Conservation (phyloP, 2,888 invertebrate genomes). For the Ernsta delagoae region DNA sequence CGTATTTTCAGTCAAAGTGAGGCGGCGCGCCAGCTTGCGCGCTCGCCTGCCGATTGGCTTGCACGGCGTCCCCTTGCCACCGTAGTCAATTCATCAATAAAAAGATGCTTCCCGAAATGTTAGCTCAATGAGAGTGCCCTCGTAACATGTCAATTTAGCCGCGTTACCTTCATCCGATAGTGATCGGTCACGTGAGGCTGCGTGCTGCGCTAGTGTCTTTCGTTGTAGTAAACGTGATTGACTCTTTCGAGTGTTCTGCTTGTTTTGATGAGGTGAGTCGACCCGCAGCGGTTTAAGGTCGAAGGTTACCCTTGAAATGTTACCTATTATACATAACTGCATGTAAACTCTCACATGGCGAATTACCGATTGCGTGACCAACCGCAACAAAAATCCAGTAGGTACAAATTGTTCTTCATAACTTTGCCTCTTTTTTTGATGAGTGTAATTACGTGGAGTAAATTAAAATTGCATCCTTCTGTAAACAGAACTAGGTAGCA, state of each 20-base stretch:
- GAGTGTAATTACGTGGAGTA: not conserved
- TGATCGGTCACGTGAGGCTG: conserved; percentile 53
- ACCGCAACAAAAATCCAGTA: conserved; percentile 50
- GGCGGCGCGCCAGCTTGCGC: conserved; percentile 84
- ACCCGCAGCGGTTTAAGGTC: conserved; percentile 67
- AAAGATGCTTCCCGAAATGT: conserved; percentile 59
- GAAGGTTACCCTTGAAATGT: conserved; percentile 66
- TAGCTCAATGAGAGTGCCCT: conserved; percentile 55
- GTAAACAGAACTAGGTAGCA: conserved; percentile 1
- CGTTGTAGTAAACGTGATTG: conserved; percentile 56
- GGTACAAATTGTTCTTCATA: conserved; percentile 57
- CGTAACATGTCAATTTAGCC: conserved; percentile 70
- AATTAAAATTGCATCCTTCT: conserved; percentile 5
- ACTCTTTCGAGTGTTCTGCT: conserved; percentile 58
- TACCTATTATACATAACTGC: conserved; percentile 34
- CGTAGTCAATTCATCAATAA: conserved; percentile 68
- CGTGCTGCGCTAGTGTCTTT: conserved; percentile 70
- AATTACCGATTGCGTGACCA: conserved; percentile 65
- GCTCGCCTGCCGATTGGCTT: conserved; percentile 48
- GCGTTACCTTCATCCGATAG: conserved; percentile 47
- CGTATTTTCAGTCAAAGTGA: conserved; percentile 71
- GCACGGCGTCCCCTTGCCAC: conserved; percentile 39
- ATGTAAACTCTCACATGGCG: conserved; percentile 46
- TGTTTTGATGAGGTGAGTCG: conserved; percentile 79
- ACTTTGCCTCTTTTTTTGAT: conserved; percentile 26